These are phyloP conservation scores for Limnephilus auricula DNA, from an alignment of 2,888 invertebrate genomes.

Conservation along the genomic window DNA sequence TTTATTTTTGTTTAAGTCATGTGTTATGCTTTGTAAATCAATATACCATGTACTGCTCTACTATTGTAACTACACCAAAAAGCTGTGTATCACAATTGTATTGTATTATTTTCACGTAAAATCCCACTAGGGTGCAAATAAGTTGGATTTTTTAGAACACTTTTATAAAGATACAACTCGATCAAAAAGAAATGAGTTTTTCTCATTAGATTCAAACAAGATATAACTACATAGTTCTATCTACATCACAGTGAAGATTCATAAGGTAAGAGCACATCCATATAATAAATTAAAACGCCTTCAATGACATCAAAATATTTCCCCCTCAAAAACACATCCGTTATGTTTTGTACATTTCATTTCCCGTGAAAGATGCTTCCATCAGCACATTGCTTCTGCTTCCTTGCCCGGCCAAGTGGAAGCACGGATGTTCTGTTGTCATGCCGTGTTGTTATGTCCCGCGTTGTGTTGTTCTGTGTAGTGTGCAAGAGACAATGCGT, in stretches of 20 bases:
- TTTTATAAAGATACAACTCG: neutral
- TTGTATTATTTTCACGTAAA: too few relatives aligned
- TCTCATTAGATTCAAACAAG: neutral
- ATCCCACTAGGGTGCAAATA: too few relatives aligned
- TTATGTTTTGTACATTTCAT: constrained; percentile 43
- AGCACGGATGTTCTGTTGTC: constrained; percentile 53
- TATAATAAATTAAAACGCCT: constrained; percentile 31
- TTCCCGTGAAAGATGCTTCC: constrained; percentile 42
- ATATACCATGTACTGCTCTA: too few relatives aligned
- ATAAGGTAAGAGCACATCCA: neutral
- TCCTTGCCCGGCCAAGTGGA: constrained; percentile 57
- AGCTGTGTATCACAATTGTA: too few relatives aligned
- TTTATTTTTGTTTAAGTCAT: too few relatives aligned
- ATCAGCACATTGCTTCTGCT: constrained; percentile 45
- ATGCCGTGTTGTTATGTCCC: neutral
- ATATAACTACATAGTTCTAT: neutral
- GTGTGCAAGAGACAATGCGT: constrained; percentile 27
- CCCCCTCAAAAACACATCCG: neutral
- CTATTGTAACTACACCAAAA: too few relatives aligned
- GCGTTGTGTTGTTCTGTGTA: neutral
- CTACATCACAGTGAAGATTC: neutral
- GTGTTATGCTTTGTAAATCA: too few relatives aligned
- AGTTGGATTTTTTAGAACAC: neutral
- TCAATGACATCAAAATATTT: neutral
- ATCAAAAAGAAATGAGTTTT: neutral